phyloP scores from a whole-genome alignment of 2,113 vertebrate genomes.

The Nestor notabilis region DNA sequence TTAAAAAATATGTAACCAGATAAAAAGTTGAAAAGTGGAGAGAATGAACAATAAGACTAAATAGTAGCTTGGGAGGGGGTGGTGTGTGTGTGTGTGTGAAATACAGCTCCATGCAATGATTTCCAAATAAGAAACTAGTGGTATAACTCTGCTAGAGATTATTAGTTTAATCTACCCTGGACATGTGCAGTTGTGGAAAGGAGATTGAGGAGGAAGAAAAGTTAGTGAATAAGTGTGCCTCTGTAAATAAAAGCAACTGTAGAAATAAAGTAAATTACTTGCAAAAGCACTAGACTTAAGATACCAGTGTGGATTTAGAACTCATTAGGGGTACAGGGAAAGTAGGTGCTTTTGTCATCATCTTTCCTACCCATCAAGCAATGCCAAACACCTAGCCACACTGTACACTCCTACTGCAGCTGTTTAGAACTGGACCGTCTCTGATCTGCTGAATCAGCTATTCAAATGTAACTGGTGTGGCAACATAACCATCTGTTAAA shows the following conservation, averaged over 20 bases:
- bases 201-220: not conserved
- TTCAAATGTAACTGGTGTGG: not conserved
- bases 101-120: fast-evolving
- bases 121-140: not conserved
- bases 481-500: not conserved
- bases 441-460: not conserved
- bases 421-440: not conserved
- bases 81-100: not conserved
- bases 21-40: not conserved
- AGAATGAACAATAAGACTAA: not conserved
- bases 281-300: not conserved
- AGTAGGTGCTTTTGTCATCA: not conserved
- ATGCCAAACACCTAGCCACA: not conserved
- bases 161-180: not conserved
- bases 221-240: not conserved
- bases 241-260: not conserved
- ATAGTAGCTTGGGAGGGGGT: not conserved
- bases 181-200: not conserved
- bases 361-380: not conserved
- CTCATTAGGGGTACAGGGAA: not conserved
- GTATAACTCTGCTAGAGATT: not conserved
- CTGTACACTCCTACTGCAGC: fast-evolving
- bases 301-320: not conserved
- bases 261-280: not conserved
- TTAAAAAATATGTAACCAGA: not conserved